Evolutionary conservation across 2,888 invertebrate genomes (phyloP).

Genomic region (Sphaerophoria taeniata): DNA sequence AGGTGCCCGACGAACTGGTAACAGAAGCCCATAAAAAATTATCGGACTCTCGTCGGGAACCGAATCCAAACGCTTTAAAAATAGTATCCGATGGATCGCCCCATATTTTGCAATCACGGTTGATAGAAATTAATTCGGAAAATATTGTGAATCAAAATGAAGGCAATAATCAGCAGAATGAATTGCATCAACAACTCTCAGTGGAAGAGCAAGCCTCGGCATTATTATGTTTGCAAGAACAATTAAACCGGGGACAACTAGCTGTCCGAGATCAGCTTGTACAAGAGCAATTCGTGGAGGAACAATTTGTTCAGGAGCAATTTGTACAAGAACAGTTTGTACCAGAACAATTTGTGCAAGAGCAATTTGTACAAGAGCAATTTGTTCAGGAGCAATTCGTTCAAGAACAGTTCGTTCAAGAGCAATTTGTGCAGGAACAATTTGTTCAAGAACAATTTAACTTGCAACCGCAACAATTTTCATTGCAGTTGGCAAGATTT

Average conservation of each 20-base stretch:
- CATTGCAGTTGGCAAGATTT: conserved; percentile 42
- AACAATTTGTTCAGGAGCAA: conserved; percentile 44
- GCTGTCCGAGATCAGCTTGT: conserved; percentile 35
- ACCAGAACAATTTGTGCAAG: conserved; percentile 26
- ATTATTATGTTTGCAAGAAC: conserved; percentile 54
- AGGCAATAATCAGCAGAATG: conserved; percentile 8
- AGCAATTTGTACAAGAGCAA: conserved; percentile 40
- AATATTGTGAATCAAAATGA: conserved; percentile 13
- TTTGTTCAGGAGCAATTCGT: conserved; percentile 47
- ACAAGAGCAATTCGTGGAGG: conserved; percentile 38
- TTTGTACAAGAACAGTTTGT: conserved; percentile 46
- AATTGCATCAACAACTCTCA: conserved; percentile 28
- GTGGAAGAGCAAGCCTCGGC: conserved; percentile 60
- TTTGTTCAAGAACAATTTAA: conserved; percentile 51
- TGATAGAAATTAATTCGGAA: conserved; percentile 28
- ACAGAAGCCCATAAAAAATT: conserved; percentile 58
- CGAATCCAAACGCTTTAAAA: conserved; percentile 59
- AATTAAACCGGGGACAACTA: conserved; percentile 50
- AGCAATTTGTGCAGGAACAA: conserved; percentile 53
- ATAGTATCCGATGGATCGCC: conserved; percentile 39
- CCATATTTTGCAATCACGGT: conserved; percentile 34
- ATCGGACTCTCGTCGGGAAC: conserved; percentile 53
- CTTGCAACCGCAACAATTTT: conserved; percentile 39
- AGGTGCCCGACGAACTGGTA: conserved; percentile 77
- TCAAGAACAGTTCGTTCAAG: conserved; percentile 49